phyloP scores from a whole-genome alignment of 2,888 invertebrate species.

The Zele albiditarsus region DNA sequence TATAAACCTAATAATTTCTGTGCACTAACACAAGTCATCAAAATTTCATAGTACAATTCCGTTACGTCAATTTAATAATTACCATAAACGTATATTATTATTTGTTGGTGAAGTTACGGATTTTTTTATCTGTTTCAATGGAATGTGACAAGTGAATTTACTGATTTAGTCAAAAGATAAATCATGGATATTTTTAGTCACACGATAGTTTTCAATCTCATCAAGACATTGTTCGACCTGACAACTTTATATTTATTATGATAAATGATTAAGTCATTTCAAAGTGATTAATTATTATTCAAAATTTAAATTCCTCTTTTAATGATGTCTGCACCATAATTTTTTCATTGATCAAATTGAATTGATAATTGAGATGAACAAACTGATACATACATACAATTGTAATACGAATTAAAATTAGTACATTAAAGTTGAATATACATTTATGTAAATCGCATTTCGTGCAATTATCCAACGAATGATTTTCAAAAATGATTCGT shows the following conservation, averaged over 20 bases:
- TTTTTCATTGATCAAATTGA: neutral
- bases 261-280: too few relatives aligned
- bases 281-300: neutral
- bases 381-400: conserved; percentile 1
- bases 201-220: neutral
- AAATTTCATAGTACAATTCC: neutral
- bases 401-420: conserved; percentile 10
- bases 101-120: neutral
- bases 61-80: neutral
- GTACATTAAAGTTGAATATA: conserved; percentile 26
- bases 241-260: neutral
- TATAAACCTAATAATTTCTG: neutral
- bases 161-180: neutral
- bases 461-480: conserved; percentile 48
- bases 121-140: neutral
- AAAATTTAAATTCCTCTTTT: too few relatives aligned
- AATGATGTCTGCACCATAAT: neutral
- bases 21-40: neutral
- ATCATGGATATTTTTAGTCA: neutral
- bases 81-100: neutral
- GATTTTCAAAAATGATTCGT: conserved; percentile 4
- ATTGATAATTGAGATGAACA: conserved; percentile 9
- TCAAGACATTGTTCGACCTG: neutral
- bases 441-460: conserved; percentile 40
- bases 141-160: too few relatives aligned